Conservation (phyloP, 2,113 vertebrate species). For the Podocnemis expansa region DNA sequence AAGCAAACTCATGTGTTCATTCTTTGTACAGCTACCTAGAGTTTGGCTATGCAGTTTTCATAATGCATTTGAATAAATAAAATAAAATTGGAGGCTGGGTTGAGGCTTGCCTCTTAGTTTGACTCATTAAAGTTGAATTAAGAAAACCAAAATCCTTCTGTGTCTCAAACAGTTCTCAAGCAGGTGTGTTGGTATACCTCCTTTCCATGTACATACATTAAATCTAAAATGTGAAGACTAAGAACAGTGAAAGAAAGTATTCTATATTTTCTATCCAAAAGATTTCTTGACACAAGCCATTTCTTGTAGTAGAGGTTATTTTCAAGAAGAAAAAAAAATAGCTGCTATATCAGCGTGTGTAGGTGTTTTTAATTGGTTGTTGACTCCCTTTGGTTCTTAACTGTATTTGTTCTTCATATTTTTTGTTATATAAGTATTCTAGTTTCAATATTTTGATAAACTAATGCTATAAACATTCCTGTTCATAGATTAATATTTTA, state of each 20-base stretch:
- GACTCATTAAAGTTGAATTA: slow-evolving; percentile 1
- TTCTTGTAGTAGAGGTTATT: background rate
- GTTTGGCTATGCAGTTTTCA: background rate
- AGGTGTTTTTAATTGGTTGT: background rate
- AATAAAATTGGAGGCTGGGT: background rate
- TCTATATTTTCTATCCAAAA: background rate
- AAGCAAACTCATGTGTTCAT: background rate
- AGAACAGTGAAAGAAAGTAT: slow-evolving; percentile 9
- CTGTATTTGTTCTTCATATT: slow-evolving; percentile 48
- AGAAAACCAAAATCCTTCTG: background rate
- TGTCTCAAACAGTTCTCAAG: background rate
- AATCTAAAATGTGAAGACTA: background rate
- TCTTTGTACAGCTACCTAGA: background rate
- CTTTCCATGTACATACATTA: background rate
- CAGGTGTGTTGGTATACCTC: slow-evolving; percentile 6
- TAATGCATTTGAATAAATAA: background rate
- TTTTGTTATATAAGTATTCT: slow-evolving; percentile 13
- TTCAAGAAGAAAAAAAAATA: slow-evolving; percentile 26
- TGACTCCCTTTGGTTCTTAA: slow-evolving; percentile 11
- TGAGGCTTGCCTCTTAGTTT: background rate
- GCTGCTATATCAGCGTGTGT: background rate
- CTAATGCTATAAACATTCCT: slow-evolving; percentile 37
- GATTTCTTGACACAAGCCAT: background rate
- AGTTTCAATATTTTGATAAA: slow-evolving; percentile 35
- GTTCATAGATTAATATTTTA: slow-evolving; percentile 73